A percentile compares a stretch with the other conserved stretches of the same genome.
These are phyloP conservation scores for Lysiphlebus fabarum DNA, from an alignment of 1,140 invertebrate species.

Conservation along the genomic window DNA sequence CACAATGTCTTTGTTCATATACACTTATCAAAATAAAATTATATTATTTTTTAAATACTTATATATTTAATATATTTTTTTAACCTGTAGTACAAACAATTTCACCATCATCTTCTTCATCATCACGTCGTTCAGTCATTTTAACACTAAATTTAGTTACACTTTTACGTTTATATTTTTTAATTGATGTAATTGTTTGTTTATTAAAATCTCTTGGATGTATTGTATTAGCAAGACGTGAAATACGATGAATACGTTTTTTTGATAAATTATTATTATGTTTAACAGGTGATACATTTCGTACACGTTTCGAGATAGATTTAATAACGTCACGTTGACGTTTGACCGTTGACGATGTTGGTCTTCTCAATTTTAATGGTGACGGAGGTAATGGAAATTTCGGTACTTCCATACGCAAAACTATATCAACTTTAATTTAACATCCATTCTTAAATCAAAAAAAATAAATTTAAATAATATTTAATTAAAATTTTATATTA, in stretches of 20 bases:
- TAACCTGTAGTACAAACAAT: conserved; percentile 37
- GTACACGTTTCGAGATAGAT: conserved; percentile 5
- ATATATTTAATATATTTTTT: too few relatives aligned
- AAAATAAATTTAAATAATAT: too few relatives aligned
- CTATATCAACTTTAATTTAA: background rate
- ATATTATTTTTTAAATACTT: too few relatives aligned
- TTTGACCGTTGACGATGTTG: conserved; percentile 23
- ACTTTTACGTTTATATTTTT: conserved; percentile 24
- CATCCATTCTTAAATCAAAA: too few relatives aligned
- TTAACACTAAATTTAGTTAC: conserved; percentile 37
- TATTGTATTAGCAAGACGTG: conserved; percentile 31
- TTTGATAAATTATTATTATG: conserved; percentile 14
- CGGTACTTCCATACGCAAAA: conserved; percentile 42
- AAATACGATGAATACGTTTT: conserved; percentile 19
- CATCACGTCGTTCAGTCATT: conserved; percentile 38
- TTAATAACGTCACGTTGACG: conserved; percentile 25
- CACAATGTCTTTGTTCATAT: background rate
- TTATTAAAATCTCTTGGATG: conserved; percentile 29
- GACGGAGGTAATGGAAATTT: conserved; percentile 43
- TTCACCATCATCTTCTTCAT: conserved; percentile 34
- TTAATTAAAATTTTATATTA: too few relatives aligned
- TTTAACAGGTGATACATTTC: conserved; percentile 13
- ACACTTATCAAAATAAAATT: background rate
- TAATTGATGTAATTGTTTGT: conserved; percentile 2
- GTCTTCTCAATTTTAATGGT: conserved; percentile 12